Evolutionary conservation across 2,797 vertebrate species (phyloP).

Genomic region (Manis pentadactyla): DNA sequence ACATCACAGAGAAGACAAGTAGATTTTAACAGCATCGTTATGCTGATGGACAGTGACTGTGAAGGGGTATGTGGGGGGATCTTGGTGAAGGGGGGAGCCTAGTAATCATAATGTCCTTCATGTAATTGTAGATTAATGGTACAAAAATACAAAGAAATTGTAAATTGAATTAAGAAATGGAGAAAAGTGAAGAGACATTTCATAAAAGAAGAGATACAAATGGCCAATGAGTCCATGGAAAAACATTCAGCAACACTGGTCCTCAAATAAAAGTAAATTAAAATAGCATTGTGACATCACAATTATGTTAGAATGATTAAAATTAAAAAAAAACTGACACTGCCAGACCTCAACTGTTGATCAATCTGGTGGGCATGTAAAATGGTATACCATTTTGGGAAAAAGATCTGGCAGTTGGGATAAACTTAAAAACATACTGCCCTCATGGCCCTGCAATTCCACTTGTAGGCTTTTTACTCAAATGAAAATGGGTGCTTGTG

Average conservation of each 20-base stretch:
- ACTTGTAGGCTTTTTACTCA: neutral
- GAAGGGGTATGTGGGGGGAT: no score
- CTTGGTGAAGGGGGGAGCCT: no score
- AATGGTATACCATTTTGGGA: neutral
- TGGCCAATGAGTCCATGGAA: neutral
- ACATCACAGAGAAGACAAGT: no score
- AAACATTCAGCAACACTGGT: neutral
- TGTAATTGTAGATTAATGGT: no score
- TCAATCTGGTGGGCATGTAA: neutral
- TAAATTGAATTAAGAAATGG: neutral
- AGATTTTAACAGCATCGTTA: no score
- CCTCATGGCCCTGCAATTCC: neutral
- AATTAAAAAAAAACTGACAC: neutral
- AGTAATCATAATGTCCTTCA: no score
- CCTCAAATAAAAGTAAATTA: neutral
- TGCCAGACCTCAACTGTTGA: neutral
- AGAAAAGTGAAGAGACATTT: neutral
- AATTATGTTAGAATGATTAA: no score
- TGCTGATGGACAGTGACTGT: no score
- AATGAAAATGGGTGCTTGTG: neutral
- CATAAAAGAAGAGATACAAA: neutral
- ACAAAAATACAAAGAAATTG: neutral
- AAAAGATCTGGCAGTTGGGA: neutral
- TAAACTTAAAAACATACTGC: no score
- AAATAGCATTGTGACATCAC: neutral